phyloP scores from a whole-genome alignment of 2,113 vertebrate species.

The Oreotrochilus melanogaster region DNA sequence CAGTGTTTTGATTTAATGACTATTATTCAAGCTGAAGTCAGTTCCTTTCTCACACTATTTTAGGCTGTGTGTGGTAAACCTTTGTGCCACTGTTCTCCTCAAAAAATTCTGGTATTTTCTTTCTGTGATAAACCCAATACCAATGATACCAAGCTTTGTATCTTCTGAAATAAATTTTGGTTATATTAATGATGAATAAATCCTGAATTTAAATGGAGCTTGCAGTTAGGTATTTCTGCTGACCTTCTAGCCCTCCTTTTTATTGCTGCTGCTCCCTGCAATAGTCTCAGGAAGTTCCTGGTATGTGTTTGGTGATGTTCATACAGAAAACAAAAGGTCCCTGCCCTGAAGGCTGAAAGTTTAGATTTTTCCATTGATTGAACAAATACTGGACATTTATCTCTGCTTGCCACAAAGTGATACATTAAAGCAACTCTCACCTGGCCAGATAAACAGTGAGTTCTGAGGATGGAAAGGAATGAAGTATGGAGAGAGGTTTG shows the following conservation, averaged over 20 bases:
- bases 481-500: not conserved
- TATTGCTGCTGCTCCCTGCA: not conserved
- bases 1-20: slow-evolving; percentile 72
- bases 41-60: slow-evolving; percentile 74
- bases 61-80: slow-evolving; percentile 63
- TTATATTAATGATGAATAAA: not conserved
- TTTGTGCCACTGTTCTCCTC: slow-evolving; percentile 50
- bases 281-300: not conserved
- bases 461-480: not conserved
- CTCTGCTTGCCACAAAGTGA: not conserved
- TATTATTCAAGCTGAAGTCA: slow-evolving; percentile 70
- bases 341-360: not conserved
- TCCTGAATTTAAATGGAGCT: not conserved
- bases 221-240: not conserved
- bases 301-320: not conserved
- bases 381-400: slow-evolving; percentile 1
- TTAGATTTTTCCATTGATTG: not conserved
- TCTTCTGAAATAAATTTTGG: not conserved
- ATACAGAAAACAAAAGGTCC: not conserved
- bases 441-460: not conserved
- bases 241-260: not conserved
- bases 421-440: not conserved
- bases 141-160: not conserved
- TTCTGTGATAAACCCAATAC: not conserved
- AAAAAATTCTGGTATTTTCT: slow-evolving; percentile 17